Percentiles rank a stretch among this genome's conserved stretches.
Conservation (phyloP, 2,888 invertebrate species). For the Aspidiotus destructor region DNA sequence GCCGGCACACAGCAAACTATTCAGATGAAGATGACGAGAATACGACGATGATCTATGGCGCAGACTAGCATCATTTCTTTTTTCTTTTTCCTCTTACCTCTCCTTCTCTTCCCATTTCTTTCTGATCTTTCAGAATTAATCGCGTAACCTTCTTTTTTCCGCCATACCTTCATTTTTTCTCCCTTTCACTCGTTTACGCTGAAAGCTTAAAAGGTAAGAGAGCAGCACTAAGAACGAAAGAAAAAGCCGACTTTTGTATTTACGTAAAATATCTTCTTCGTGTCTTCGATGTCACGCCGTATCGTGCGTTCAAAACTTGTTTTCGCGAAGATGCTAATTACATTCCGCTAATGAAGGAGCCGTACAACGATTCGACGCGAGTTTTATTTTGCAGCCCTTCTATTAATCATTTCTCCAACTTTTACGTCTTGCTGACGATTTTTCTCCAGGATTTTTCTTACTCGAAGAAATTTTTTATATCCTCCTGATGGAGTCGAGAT, state of each 20-base stretch:
- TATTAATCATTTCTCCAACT: slow-evolving; percentile 30
- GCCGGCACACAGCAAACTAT: no score
- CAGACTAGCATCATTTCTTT: neutral
- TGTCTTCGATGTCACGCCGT: neutral
- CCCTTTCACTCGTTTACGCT: slow-evolving; percentile 15
- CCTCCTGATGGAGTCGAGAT: no score
- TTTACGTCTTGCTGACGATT: no score
- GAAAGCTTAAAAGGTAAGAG: slow-evolving; percentile 29
- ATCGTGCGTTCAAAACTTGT: slow-evolving; percentile 11
- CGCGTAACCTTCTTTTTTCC: slow-evolving; percentile 26
- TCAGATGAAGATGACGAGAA: no score
- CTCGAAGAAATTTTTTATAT: no score
- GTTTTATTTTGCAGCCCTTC: slow-evolving; percentile 26
- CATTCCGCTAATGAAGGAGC: slow-evolving; percentile 32
- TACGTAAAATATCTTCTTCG: slow-evolving; percentile 22
- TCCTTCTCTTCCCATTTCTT: slow-evolving; percentile 18
- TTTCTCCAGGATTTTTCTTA: no score
- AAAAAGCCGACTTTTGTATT: slow-evolving; percentile 28
- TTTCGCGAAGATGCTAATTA: slow-evolving; percentile 30
- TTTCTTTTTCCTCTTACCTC: neutral
- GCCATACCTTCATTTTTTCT: no score
- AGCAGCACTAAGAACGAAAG: slow-evolving; percentile 23
- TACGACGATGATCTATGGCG: no score
- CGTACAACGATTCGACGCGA: slow-evolving; percentile 18
- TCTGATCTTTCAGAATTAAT: slow-evolving; percentile 26